Evolutionary conservation across 1,140 invertebrate species (phyloP).

Genomic region (Metopolophium dirhodum): DNA sequence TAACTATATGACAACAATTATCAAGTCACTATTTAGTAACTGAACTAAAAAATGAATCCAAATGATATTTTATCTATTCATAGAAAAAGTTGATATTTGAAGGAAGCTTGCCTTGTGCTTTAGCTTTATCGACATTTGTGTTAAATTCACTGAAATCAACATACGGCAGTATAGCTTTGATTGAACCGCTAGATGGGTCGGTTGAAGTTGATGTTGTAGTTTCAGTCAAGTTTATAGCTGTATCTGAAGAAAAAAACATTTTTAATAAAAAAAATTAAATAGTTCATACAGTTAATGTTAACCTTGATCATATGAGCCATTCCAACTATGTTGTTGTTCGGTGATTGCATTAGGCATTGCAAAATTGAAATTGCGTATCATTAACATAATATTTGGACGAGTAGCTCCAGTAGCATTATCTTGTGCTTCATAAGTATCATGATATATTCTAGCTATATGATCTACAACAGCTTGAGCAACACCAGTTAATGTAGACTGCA

Average conservation of each 20-base stretch:
- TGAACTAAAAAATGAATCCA: background rate
- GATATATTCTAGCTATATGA: conserved; percentile 82
- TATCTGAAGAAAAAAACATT: conserved; percentile 29
- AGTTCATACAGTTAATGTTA: background rate
- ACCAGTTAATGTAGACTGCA: conserved; percentile 79
- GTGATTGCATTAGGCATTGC: conserved; percentile 72
- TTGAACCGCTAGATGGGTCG: conserved; percentile 39
- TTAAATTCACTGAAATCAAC: conserved; percentile 87
- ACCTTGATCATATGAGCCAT: conserved; percentile 43
- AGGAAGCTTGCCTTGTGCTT: conserved; percentile 68
- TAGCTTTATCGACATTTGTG: conserved; percentile 73
- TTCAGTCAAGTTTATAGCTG: conserved; percentile 57
- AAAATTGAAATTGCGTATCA: conserved; percentile 88
- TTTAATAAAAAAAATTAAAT: background rate
- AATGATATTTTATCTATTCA: conserved; percentile 11
- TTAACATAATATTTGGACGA: conserved; percentile 81
- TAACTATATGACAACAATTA: background rate
- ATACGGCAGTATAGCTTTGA: conserved; percentile 67
- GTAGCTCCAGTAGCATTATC: conserved; percentile 62
- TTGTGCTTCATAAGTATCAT: conserved; percentile 76
- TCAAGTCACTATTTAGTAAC: background rate
- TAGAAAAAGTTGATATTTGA: conserved; percentile 65
- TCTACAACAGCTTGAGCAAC: conserved; percentile 88
- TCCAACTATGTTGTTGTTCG: conserved; percentile 65
- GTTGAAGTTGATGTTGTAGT: conserved; percentile 53